Evolutionary conservation across 2,113 vertebrate species (phyloP).

Genomic region (Canis aureus): DNA sequence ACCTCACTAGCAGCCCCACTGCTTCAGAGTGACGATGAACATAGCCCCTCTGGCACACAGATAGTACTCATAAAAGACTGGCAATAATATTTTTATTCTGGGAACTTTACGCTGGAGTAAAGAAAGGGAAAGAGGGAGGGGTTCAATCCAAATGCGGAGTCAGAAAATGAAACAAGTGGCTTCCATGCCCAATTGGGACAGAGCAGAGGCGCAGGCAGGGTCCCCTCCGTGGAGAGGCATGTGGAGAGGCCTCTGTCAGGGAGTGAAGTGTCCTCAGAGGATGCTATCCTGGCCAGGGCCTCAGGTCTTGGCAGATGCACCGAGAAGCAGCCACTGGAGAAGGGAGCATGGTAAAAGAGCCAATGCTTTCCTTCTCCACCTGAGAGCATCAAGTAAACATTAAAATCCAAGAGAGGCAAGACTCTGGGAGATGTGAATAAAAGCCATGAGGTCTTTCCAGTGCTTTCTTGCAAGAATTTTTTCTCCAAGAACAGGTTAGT

Average conservation of each 20-base stretch:
- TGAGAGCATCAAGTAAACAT: neutral
- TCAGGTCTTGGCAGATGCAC: neutral
- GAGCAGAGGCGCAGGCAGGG: neutral
- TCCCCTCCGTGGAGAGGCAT: fast-evolving
- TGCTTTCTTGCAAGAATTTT: neutral
- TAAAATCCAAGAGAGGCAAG: neutral
- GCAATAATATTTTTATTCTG: neutral
- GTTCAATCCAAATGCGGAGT: neutral
- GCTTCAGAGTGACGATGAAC: neutral
- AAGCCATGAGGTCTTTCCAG: neutral
- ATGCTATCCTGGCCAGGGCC: neutral
- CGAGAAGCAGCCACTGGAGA: neutral
- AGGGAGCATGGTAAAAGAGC: neutral
- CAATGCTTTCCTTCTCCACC: neutral
- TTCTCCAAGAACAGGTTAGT: neutral
- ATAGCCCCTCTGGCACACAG: fast-evolving
- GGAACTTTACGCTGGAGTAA: neutral
- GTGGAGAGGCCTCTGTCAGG: neutral
- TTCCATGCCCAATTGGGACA: neutral
- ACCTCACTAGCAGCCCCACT: neutral
- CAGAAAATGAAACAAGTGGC: neutral
- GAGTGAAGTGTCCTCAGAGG: neutral
- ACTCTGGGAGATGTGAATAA: neutral
- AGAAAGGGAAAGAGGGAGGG: neutral
- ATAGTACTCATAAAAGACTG: neutral